Evolutionary conservation across 2,888 invertebrate species (phyloP).

Genomic region (Athetis lepigone): DNA sequence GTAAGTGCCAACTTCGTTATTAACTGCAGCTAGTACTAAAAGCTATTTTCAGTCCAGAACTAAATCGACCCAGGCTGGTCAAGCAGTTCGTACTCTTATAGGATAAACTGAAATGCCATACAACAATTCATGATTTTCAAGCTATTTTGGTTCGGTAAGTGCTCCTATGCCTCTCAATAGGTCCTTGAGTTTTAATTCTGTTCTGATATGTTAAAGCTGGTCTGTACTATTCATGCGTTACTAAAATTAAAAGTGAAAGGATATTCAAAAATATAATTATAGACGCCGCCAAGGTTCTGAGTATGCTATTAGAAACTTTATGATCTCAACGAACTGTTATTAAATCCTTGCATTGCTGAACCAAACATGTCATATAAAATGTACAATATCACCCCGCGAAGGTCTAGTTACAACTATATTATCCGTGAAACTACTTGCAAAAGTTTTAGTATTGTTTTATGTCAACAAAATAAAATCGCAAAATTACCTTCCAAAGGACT

Average conservation of each 20-base stretch:
- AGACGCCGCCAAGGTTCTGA: background rate
- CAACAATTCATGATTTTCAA: slow-evolving; percentile 27
- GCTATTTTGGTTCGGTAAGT: slow-evolving; percentile 46
- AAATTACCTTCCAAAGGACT: slow-evolving; percentile 23
- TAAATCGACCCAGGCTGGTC: slow-evolving; percentile 59
- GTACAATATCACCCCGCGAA: slow-evolving; percentile 2
- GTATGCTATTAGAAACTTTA: slow-evolving; percentile 27
- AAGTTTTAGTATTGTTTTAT: slow-evolving; percentile 8
- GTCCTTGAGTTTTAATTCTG: slow-evolving; percentile 11
- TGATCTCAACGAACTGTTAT: slow-evolving; percentile 14
- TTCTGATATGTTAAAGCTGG: background rate
- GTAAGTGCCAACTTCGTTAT: slow-evolving; percentile 59
- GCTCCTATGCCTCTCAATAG: slow-evolving; percentile 21
- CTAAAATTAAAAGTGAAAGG: slow-evolving; percentile 23
- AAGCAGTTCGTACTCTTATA: slow-evolving; percentile 54
- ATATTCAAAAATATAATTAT: slow-evolving; percentile 18
- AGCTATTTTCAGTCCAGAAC: slow-evolving; percentile 53
- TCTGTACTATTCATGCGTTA: background rate
- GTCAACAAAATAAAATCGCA: slow-evolving; percentile 14
- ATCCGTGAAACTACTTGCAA: slow-evolving; percentile 3
- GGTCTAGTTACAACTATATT: slow-evolving; percentile 2
- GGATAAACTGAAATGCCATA: slow-evolving; percentile 42
- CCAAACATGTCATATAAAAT: slow-evolving; percentile 12
- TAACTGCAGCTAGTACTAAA: slow-evolving; percentile 50
- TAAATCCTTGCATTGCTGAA: slow-evolving; percentile 19